phyloP scores from a whole-genome alignment of 2,888 invertebrate genomes.

The Eristalinus aeneus region DNA sequence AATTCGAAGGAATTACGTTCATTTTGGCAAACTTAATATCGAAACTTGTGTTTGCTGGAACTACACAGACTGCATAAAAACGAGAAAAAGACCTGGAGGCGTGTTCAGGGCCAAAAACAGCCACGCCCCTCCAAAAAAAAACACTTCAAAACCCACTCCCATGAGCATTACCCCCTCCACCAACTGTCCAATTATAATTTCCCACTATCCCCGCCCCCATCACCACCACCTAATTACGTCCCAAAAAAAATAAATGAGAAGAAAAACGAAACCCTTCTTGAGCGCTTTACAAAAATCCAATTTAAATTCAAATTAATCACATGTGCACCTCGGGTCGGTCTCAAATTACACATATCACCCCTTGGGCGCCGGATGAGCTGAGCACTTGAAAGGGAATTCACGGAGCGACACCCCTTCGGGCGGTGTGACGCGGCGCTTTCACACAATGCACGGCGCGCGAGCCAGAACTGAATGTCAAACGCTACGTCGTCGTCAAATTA shows the following conservation, averaged over 20 bases:
- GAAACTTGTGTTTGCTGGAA: no score
- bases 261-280: not conserved
- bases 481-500: slow-evolving; percentile 45
- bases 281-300: slow-evolving; percentile 55
- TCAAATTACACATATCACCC: slow-evolving; percentile 66
- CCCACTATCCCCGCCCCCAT: not conserved
- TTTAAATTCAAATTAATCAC: slow-evolving; percentile 69
- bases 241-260: not conserved
- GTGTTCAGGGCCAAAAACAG: no score
- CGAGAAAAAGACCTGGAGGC: no score
- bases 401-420: slow-evolving; percentile 33
- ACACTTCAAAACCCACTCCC: not conserved
- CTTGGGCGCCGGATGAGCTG: slow-evolving; percentile 30
- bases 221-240: slow-evolving; percentile 31
- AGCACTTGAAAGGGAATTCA: slow-evolving; percentile 20
- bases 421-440: slow-evolving; percentile 6
- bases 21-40: no score
- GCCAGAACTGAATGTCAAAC: slow-evolving; percentile 54
- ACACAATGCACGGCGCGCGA: slow-evolving; percentile 14
- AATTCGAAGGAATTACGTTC: no score
- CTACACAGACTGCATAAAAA: no score
- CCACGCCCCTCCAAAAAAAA: no score
- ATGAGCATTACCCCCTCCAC: not conserved
- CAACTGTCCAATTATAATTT: not conserved
- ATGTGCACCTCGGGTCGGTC: slow-evolving; percentile 29